Evolutionary conservation across 2,113 vertebrate species (phyloP).

Genomic region (Axis porcinus): DNA sequence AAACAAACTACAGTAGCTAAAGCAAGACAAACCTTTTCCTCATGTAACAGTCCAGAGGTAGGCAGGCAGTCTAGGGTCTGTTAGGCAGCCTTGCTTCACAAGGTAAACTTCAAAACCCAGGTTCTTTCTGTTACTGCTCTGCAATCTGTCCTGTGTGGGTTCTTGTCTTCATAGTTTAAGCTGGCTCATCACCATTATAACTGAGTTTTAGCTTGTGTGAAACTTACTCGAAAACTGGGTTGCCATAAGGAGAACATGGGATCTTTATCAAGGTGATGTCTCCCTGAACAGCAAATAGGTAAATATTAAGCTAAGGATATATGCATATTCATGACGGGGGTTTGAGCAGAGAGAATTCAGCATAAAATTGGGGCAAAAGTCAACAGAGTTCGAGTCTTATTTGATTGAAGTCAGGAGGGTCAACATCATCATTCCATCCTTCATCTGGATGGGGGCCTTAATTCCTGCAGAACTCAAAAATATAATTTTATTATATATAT

Average conservation of each 20-base stretch:
- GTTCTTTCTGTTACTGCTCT: not conserved
- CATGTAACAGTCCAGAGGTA: not conserved
- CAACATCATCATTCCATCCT: not conserved
- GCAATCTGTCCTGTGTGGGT: not conserved
- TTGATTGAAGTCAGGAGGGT: not conserved
- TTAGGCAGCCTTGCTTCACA: not conserved
- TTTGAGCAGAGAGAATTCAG: not conserved
- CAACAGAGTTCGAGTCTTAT: not conserved
- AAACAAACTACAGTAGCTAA: not conserved
- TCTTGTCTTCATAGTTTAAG: not conserved
- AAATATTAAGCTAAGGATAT: not conserved
- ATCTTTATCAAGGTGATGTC: not conserved
- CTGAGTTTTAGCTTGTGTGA: not conserved
- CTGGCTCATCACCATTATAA: not conserved
- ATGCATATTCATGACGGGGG: not conserved
- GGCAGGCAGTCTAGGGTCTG: not conserved
- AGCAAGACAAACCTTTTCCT: not conserved
- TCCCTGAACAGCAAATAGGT: not conserved
- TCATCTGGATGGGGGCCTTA: not conserved
- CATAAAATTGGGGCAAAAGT: not conserved
- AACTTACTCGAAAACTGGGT: not conserved
- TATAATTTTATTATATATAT: not conserved
- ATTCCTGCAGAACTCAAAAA: not conserved
- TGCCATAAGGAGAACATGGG: not conserved
- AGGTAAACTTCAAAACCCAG: not conserved